phyloP scores from a whole-genome alignment of 35 echinoderm and acorn worm species.

The Ophiothrix spiculata region DNA sequence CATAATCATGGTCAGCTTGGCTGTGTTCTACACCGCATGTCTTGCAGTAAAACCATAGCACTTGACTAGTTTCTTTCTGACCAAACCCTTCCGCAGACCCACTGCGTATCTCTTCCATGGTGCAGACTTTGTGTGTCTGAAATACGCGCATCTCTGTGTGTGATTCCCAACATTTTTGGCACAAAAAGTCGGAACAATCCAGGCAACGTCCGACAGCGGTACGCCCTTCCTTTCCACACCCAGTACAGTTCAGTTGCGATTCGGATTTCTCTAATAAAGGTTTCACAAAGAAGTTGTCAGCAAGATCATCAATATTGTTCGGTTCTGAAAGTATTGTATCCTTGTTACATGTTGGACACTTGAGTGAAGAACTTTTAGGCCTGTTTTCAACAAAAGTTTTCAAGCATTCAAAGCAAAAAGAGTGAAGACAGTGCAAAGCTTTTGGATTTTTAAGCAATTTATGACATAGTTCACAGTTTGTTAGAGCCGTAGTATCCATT shows the following conservation, averaged over 20 bases:
- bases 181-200: neutral
- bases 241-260: neutral
- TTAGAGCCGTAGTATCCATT: too few relatives aligned
- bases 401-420: neutral
- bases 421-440: neutral
- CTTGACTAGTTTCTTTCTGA: neutral
- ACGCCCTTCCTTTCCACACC: neutral
- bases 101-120: neutral
- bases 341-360: neutral
- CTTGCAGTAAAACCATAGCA: neutral
- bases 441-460: neutral
- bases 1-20: neutral
- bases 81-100: neutral
- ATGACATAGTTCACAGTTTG: neutral
- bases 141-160: neutral
- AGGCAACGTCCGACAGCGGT: neutral
- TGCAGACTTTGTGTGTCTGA: neutral
- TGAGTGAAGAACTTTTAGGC: neutral
- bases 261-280: neutral
- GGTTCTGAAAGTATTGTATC: neutral
- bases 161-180: constrained; percentile 1
- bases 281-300: neutral
- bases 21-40: neutral
- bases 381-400: neutral
- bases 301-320: neutral